These are phyloP conservation scores for Macrobrachium rosenbergii DNA, from an alignment of 1,140 invertebrate species.

Conservation along the genomic window DNA sequence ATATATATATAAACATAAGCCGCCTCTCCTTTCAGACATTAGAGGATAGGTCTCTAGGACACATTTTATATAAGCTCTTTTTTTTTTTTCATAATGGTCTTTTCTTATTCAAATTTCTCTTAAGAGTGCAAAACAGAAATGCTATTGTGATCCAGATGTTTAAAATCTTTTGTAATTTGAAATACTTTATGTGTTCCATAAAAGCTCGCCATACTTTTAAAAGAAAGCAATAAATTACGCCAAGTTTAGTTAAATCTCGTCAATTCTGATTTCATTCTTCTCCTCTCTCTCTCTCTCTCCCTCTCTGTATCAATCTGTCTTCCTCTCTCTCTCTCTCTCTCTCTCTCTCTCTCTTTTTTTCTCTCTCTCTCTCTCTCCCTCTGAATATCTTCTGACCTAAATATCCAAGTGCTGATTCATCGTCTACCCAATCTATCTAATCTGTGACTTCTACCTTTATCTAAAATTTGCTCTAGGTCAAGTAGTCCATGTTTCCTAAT, in stretches of 20 bases:
- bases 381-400: background rate
- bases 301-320: no score
- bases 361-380: conserved; percentile 5
- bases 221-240: background rate
- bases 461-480: conserved; percentile 54
- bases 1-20: no score
- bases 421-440: background rate
- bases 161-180: no score
- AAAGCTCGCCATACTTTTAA: no score
- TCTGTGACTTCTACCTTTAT: background rate
- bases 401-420: conserved; percentile 22
- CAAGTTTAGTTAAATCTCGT: background rate
- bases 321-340: conserved; percentile 15
- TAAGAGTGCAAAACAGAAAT: no score
- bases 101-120: no score
- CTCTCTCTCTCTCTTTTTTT: conserved; percentile 7
- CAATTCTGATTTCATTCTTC: background rate
- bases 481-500: conserved; percentile 55
- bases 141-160: no score
- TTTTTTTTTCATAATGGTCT: no score
- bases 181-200: no score
- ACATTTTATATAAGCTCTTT: no score
- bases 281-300: background rate
- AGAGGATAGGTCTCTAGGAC: no score
- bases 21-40: no score